These are phyloP conservation scores for Tipula confusa DNA, from an alignment of 2,888 invertebrate genomes.

Conservation along the genomic window DNA sequence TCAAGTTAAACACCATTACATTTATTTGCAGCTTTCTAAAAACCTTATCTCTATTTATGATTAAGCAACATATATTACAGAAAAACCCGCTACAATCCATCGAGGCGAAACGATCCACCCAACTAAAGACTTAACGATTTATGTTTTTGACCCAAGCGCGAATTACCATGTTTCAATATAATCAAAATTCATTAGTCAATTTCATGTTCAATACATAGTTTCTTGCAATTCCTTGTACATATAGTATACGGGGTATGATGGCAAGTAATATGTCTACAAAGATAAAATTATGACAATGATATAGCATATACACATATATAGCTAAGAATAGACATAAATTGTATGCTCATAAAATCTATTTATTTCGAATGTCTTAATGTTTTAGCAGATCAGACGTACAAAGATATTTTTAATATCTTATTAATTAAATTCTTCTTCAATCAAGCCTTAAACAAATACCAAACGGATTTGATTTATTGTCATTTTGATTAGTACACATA, in stretches of 20 bases:
- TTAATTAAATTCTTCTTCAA: not conserved
- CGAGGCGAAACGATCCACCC: not conserved
- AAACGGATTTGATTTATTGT: not conserved
- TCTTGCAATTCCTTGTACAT: not conserved
- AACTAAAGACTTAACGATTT: not conserved
- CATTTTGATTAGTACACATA: not conserved
- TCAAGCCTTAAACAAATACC: not conserved
- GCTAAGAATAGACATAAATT: not conserved
- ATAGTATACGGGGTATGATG: not conserved
- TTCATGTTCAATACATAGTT: not conserved
- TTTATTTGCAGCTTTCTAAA: too few species aligned
- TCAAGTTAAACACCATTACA: too few species aligned
- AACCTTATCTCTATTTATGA: too few species aligned
- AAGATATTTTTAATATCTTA: not conserved
- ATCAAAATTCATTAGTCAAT: not conserved
- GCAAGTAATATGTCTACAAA: not conserved
- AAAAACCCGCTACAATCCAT: too few species aligned
- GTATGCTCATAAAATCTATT: not conserved
- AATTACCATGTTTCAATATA: not conserved
- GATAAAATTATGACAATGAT: not conserved
- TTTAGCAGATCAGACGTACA: not conserved
- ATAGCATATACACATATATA: not conserved
- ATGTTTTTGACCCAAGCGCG: not conserved
- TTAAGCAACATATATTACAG: too few species aligned
- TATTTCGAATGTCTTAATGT: not conserved